Base-by-base conservation (phyloP, 1,140 invertebrate genomes). In the Chrysoperla carnea region DNA sequence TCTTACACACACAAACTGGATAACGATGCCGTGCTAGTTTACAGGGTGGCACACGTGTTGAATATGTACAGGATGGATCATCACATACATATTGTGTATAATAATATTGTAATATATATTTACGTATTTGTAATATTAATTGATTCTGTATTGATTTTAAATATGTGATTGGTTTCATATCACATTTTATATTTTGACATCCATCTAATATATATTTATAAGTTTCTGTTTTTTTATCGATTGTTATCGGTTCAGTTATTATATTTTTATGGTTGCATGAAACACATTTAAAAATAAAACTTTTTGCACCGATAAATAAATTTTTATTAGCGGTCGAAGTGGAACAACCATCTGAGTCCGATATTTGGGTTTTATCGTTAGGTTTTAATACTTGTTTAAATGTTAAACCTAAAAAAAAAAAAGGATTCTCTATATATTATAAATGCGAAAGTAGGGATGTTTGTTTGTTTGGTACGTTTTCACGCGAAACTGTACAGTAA, bases 31-130 rank as follows among this genome's bases (percentile, higher is more conserved):
- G 62, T 6, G 58, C 52, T 47, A 75, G 72, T n/a, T 60, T 59
- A 29, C 82, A 60, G 1, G 81, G 78, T 12, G 89, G 42, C 40
- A 68, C 60, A 45, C 66, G 58, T 0, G 77, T 83, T 43, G 76
- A 69, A 50, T 79, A 71, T 6, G 69, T 69, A 58, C 91, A 95
- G 2, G 75, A 72, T 2, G 84, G 80, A 69, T 93, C 87, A 60
- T 94, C 89, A 60, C 92, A 96, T 11, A 81, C 75, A 51, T 93
- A 54, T 72, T 77, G 79, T 39, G 78, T 76, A 50, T 70, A 58
- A 55, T 91, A 91, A 63, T 90, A 94, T 44, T 76, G 73, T 5
- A 59, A 58, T 36, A 88, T 73, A 50, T 75, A 73, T 39, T 60
- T 55, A 31, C 79, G 68, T 5, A 91, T 75, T 42, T 68, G 64